phyloP scores from a whole-genome alignment of 2,888 invertebrate species.

The Xestobium rufovillosum region DNA sequence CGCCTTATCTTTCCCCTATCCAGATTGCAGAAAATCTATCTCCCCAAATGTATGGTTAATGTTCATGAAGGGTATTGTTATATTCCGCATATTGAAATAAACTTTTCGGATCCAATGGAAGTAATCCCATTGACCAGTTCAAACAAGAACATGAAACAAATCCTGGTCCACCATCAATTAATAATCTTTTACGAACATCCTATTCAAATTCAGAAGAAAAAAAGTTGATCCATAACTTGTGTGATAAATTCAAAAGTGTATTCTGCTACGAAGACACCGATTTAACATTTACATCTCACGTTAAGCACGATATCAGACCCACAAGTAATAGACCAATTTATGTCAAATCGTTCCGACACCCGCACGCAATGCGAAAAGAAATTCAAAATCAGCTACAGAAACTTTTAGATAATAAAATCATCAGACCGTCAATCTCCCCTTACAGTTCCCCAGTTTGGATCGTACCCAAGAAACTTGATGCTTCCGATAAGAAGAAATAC shows the following conservation, averaged over 20 bases:
- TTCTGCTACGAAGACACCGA: neutral
- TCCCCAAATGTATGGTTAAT: no score
- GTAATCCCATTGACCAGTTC: neutral
- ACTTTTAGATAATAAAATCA: neutral
- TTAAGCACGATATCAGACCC: neutral
- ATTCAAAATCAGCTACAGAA: neutral
- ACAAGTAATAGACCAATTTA: neutral
- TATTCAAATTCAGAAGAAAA: neutral
- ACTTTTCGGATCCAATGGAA: neutral
- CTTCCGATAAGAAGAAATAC: neutral
- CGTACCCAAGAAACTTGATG: neutral
- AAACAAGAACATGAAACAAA: no score
- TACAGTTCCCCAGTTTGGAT: neutral
- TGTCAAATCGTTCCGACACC: conserved; percentile 1
- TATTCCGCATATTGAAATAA: no score
- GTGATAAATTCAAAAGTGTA: neutral
- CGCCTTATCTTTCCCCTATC: no score
- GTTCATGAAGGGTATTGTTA: no score
- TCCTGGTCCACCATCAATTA: neutral
- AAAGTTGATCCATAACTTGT: neutral
- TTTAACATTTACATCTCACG: neutral
- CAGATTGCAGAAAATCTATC: no score
- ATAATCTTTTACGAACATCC: neutral
- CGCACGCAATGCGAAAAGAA: neutral
- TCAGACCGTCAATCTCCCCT: neutral